A percentile compares a stretch with the other conserved stretches of the same genome.
Conservation (phyloP, 2,888 invertebrate genomes). For the Tenthredo distinguenda region DNA sequence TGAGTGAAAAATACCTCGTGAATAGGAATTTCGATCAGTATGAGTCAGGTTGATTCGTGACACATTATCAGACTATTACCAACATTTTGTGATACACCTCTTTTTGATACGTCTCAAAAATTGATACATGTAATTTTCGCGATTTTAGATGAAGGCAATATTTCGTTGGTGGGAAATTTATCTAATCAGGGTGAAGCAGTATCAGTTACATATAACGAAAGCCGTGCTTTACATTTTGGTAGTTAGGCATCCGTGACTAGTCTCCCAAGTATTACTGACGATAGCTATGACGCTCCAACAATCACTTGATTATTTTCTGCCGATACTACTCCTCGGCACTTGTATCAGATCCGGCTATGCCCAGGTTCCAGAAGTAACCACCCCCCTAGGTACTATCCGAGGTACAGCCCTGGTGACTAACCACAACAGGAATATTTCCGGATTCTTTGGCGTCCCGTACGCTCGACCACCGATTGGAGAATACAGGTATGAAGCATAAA, state of each 20-base stretch:
- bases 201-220: neutral
- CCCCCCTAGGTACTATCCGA: neutral
- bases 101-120: neutral
- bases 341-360: neutral
- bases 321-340: neutral
- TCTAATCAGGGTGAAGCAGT: neutral
- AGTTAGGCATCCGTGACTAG: neutral
- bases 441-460: constrained; percentile 19
- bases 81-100: no score
- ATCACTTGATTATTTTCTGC: neutral
- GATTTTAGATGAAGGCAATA: neutral
- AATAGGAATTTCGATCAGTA: neutral
- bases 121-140: neutral
- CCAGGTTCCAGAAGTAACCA: neutral
- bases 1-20: neutral
- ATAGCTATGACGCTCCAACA: neutral
- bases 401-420: constrained; percentile 5
- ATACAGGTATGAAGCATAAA: neutral
- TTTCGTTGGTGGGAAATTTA: neutral
- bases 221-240: neutral
- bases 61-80: neutral
- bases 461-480: constrained; percentile 20
- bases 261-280: neutral
- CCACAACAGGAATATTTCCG: neutral
- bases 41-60: neutral